phyloP scores from a whole-genome alignment of 2,113 vertebrate genomes.

The Myxocyprinus asiaticus region DNA sequence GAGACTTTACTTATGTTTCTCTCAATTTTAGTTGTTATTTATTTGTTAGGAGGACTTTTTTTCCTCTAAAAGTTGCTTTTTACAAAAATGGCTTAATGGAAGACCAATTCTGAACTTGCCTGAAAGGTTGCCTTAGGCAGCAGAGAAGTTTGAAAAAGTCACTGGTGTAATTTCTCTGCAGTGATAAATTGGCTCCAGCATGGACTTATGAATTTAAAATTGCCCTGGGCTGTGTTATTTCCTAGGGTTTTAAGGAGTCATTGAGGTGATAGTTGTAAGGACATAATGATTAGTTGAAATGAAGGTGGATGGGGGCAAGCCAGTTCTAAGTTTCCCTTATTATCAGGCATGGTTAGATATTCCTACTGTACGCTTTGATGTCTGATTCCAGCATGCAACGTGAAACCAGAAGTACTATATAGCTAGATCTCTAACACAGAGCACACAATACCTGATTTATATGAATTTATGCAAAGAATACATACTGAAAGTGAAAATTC shows the following conservation, averaged over 20 bases:
- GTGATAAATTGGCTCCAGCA: constrained; percentile 13
- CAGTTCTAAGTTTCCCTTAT: neutral
- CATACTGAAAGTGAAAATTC: neutral
- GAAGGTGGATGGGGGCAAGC: constrained; percentile 7
- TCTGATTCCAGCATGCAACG: constrained; percentile 10
- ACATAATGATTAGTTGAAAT: constrained; percentile 37
- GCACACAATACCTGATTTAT: constrained; percentile 1
- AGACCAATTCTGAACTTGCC: constrained; percentile 19
- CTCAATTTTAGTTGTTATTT: neutral
- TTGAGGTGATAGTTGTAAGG: constrained; percentile 24
- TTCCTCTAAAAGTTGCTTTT: neutral
- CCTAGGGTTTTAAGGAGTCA: constrained; percentile 15
- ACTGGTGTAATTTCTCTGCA: constrained; percentile 18
- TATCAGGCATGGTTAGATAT: constrained; percentile 12
- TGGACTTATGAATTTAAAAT: constrained; percentile 39
- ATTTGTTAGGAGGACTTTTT: constrained; percentile 8
- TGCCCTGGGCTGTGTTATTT: constrained; percentile 4
- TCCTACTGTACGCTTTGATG: neutral
- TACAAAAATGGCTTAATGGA: constrained; percentile 19
- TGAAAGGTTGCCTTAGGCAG: constrained; percentile 27
- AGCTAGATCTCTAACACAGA: constrained; percentile 1
- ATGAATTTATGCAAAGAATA: constrained; percentile 27
- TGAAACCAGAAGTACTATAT: neutral
- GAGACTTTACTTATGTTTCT: constrained; percentile 9
- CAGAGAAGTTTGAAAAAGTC: constrained; percentile 27